phyloP scores from a whole-genome alignment of 2,113 vertebrate species.

The Columba livia region DNA sequence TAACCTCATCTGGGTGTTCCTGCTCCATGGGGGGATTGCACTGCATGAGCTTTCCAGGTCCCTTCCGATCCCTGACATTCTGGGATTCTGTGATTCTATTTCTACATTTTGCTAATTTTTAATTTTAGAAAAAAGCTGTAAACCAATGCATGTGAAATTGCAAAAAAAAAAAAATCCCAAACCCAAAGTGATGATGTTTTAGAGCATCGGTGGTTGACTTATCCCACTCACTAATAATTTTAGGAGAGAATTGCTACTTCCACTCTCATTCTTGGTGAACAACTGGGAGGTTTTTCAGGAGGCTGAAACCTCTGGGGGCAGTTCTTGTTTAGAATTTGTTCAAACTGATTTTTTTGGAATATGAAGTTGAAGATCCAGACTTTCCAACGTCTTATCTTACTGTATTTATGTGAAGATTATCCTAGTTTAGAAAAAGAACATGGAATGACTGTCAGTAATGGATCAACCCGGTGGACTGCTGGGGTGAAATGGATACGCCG shows the following conservation, averaged over 20 bases:
- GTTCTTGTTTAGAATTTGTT: neutral
- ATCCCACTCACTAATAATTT: neutral
- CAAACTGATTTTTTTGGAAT: neutral
- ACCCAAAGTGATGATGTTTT: accelerated
- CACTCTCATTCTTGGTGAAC: neutral
- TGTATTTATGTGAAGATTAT: neutral
- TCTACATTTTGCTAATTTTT: neutral
- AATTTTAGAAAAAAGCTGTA: neutral
- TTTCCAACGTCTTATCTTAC: neutral
- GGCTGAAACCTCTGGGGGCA: neutral
- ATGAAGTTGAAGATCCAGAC: neutral
- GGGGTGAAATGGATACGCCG: neutral
- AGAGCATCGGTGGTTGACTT: neutral
- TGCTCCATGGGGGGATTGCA: too few relatives aligned
- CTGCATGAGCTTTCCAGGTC: too few relatives aligned
- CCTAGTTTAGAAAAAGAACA: neutral
- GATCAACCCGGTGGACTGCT: neutral
- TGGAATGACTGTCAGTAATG: neutral
- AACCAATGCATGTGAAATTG: neutral
- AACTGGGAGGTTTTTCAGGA: neutral
- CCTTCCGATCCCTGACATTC: too few relatives aligned
- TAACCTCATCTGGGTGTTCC: too few relatives aligned
- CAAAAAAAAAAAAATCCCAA: too few relatives aligned
- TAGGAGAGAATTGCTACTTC: neutral
- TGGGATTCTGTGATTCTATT: neutral